A percentile compares a stretch with the other conserved stretches of the same genome.
Conservation (phyloP, 2,888 invertebrate species). For the Diaperis boleti region DNA sequence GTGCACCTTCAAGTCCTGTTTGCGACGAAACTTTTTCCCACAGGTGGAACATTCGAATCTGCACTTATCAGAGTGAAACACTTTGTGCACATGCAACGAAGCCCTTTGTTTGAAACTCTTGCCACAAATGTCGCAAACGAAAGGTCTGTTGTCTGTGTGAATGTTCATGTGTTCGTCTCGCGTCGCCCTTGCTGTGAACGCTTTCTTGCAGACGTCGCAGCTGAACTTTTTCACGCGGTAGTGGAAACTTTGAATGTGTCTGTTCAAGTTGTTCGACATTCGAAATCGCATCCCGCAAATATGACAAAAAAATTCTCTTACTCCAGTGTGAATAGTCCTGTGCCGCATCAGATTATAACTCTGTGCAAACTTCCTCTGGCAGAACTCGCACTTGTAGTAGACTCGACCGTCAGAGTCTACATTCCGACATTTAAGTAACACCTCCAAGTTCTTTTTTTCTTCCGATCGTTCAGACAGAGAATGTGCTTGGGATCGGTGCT, state of each 20-base stretch:
- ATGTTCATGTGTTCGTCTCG: conserved; percentile 68
- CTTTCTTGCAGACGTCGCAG: conserved; percentile 67
- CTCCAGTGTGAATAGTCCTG: conserved; percentile 65
- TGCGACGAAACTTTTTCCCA: conserved; percentile 69
- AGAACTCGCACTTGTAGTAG: conserved; percentile 65
- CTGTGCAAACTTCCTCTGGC: conserved; percentile 61
- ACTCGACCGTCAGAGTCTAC: conserved; percentile 52
- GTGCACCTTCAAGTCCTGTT: conserved; percentile 70
- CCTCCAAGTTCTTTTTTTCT: conserved; percentile 21
- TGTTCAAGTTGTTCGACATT: conserved; percentile 67
- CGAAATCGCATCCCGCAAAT: conserved; percentile 69
- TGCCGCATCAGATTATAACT: conserved; percentile 66
- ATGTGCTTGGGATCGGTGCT: conserved; percentile 49
- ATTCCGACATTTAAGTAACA: conserved; percentile 28
- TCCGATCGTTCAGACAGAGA: neutral
- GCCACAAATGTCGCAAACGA: conserved; percentile 70
- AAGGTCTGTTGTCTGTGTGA: conserved; percentile 66
- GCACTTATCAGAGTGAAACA: conserved; percentile 52
- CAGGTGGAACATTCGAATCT: conserved; percentile 68
- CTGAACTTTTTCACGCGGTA: conserved; percentile 65
- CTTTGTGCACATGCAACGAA: conserved; percentile 59
- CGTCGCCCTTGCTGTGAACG: conserved; percentile 68
- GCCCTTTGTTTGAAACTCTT: conserved; percentile 69
- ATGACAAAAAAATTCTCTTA: conserved; percentile 67
- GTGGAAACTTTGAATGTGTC: conserved; percentile 70